These are phyloP conservation scores for Castor canadensis DNA, from an alignment of 2,113 vertebrate genomes.

Conservation along the genomic window DNA sequence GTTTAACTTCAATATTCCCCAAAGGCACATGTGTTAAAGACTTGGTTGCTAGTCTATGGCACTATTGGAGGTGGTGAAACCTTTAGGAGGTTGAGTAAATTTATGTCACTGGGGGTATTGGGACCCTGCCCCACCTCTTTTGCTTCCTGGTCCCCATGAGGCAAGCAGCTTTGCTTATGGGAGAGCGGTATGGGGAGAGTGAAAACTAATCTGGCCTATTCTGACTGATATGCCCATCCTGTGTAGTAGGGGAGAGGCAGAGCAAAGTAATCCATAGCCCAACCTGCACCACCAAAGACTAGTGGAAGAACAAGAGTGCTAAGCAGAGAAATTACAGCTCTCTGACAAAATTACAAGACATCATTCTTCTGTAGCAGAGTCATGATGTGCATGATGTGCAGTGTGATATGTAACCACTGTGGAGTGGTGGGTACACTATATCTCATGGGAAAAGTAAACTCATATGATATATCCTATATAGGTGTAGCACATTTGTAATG, in stretches of 20 bases:
- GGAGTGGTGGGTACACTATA: neutral
- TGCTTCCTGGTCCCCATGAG: neutral
- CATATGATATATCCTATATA: neutral
- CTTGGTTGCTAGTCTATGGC: too few relatives aligned
- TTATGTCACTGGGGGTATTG: too few relatives aligned
- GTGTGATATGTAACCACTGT: too few relatives aligned
- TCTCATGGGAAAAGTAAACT: neutral
- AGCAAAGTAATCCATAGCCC: neutral
- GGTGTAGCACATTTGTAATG: neutral
- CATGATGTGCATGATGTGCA: neutral
- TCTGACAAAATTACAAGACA: neutral
- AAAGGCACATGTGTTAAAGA: neutral
- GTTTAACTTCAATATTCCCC: neutral
- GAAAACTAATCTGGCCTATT: neutral
- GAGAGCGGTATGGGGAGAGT: neutral
- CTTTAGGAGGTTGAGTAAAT: too few relatives aligned
- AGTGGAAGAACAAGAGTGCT: neutral
- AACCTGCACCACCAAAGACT: neutral
- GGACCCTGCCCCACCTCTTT: neutral
- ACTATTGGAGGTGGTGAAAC: too few relatives aligned
- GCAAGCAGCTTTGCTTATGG: neutral
- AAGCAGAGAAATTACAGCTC: slow-evolving; percentile 1
- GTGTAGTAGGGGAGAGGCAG: neutral
- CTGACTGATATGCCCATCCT: neutral
- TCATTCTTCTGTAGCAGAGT: neutral